Conservation (phyloP, 2,888 invertebrate genomes). For the Agrotis segetum region DNA sequence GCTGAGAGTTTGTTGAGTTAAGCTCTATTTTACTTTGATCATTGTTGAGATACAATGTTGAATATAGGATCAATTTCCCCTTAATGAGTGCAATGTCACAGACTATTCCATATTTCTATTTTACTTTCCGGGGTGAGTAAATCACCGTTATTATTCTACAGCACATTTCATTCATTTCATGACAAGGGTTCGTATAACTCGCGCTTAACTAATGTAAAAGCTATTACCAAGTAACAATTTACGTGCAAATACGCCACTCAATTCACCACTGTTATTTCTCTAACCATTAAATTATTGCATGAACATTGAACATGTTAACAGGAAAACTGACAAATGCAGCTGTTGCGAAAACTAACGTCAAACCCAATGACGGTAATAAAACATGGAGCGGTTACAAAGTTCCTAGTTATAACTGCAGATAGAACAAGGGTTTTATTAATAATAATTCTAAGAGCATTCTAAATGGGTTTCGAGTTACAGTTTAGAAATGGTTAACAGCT, state of each 20-base stretch:
- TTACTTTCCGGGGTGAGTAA: slow-evolving; percentile 1
- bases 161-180: slow-evolving; percentile 28
- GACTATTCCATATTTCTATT: slow-evolving; percentile 12
- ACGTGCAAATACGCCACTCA: slow-evolving; percentile 25
- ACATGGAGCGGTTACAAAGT: slow-evolving; percentile 26
- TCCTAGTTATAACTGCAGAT: slow-evolving; percentile 7
- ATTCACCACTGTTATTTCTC: slow-evolving; percentile 32
- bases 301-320: slow-evolving; percentile 40
- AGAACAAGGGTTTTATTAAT: slow-evolving; percentile 27
- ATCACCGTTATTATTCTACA: slow-evolving; percentile 26
- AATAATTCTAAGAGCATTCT: slow-evolving; percentile 40
- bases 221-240: slow-evolving; percentile 31
- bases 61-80: slow-evolving; percentile 9
- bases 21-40: slow-evolving; percentile 27
- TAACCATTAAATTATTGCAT: slow-evolving; percentile 35
- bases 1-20: not conserved
- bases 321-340: slow-evolving; percentile 40
- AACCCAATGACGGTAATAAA: slow-evolving; percentile 34
- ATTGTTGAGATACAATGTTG: slow-evolving; percentile 9
- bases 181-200: slow-evolving; percentile 9
- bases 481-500: slow-evolving; percentile 75
- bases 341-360: slow-evolving; percentile 43
- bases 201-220: slow-evolving; percentile 20
- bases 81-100: slow-evolving; percentile 26
- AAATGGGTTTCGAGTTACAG: slow-evolving; percentile 66